A percentile compares a stretch with the other conserved stretches of the same genome.
Evolutionary conservation across 2,113 vertebrate genomes (phyloP).

Genomic region (Axis porcinus): DNA sequence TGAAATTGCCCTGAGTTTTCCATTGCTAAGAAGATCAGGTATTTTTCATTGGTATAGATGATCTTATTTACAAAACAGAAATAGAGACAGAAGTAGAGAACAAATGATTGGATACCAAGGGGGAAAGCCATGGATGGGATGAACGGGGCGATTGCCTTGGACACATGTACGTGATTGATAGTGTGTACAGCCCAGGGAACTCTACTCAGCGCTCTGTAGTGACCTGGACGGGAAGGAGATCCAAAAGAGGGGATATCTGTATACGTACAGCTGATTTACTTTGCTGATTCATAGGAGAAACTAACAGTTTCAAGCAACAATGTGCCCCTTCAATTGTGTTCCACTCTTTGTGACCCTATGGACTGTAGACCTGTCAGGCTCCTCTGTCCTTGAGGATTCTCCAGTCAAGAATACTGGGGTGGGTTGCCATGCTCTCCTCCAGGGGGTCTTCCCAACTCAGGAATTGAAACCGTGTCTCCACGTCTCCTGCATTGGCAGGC

Average conservation of each 20-base stretch:
- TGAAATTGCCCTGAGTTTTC: slow-evolving; percentile 15
- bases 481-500: not conserved
- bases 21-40: slow-evolving; percentile 22
- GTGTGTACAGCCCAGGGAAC: not conserved
- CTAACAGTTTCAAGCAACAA: not conserved
- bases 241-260: not conserved
- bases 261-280: not conserved
- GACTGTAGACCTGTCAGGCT: not conserved
- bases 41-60: not conserved
- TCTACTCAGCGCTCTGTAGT: not conserved
- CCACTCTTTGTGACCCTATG: not conserved
- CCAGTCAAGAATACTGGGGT: not conserved
- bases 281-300: not conserved
- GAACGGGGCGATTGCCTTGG: not conserved
- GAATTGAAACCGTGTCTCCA: rapidly evolving
- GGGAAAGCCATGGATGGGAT: not conserved
- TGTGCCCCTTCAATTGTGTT: not conserved
- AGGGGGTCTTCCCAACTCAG: not conserved
- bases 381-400: not conserved
- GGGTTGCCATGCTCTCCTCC: not conserved
- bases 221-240: not conserved
- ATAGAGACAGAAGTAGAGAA: not conserved
- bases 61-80: not conserved
- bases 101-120: not conserved
- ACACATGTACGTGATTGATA: not conserved